Evolutionary conservation across 2,797 vertebrate species (phyloP).

Genomic region (Eospalax fontanierii): DNA sequence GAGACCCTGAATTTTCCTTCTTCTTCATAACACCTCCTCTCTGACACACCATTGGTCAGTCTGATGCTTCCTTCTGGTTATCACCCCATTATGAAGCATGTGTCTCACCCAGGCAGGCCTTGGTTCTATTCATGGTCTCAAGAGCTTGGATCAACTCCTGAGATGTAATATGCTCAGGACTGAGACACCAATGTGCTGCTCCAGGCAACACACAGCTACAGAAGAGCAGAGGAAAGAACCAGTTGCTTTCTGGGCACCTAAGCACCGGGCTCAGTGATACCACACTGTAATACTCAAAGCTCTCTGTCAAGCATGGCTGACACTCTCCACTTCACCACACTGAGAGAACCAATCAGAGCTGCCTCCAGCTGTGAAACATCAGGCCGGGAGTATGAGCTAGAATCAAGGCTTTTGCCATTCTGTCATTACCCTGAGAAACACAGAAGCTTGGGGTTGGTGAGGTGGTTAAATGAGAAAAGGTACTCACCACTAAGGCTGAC

Average conservation of each 20-base stretch:
- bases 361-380: not conserved
- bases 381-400: not conserved
- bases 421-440: not conserved
- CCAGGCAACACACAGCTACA: rapidly evolving
- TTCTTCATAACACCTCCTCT: not conserved
- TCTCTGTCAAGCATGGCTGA: not conserved
- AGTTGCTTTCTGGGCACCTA: not conserved
- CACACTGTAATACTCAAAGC: no score
- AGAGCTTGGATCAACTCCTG: not conserved
- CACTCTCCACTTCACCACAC: not conserved
- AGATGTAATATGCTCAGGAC: not conserved
- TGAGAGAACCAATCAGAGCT: not conserved
- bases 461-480: not conserved
- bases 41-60: not conserved
- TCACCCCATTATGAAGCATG: not conserved
- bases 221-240: not conserved
- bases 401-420: not conserved
- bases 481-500: not conserved
- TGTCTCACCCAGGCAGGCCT: not conserved
- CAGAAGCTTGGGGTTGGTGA: not conserved
- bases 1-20: not conserved
- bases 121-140: not conserved
- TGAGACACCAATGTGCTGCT: not conserved
- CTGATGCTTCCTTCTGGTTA: not conserved
- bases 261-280: not conserved